Percentiles rank a stretch among this genome's conserved stretches.
Conservation (phyloP, 2,113 vertebrate species). For the Kryptolebias marmoratus region DNA sequence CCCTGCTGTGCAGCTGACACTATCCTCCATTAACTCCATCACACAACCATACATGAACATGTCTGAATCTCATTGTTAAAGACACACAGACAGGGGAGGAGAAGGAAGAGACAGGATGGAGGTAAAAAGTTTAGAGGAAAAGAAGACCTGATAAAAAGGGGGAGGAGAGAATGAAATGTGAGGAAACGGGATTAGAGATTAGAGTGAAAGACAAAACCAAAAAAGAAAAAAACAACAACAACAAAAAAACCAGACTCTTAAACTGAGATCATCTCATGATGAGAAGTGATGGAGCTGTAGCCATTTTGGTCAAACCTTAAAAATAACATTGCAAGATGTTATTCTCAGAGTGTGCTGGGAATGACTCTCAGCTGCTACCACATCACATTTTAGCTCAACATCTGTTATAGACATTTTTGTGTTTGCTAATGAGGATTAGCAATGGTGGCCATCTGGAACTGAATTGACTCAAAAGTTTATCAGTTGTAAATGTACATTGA, state of each 20-base stretch:
- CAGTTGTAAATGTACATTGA: too few species aligned
- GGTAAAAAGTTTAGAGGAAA: not conserved
- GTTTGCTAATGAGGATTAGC: too few species aligned
- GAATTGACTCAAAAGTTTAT: too few species aligned
- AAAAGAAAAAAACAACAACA: not conserved
- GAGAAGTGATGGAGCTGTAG: too few species aligned
- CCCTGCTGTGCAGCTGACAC: conserved; percentile 55
- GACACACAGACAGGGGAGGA: conserved; percentile 10
- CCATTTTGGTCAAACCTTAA: too few species aligned
- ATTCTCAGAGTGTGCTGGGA: too few species aligned
- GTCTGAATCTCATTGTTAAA: conserved; percentile 25
- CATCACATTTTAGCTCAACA: too few species aligned
- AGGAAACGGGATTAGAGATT: not conserved
- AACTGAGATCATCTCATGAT: too few species aligned
- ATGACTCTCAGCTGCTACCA: too few species aligned
- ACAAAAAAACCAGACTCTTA: not conserved
- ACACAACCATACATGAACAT: conserved; percentile 16
- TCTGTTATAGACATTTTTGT: too few species aligned
- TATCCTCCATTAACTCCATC: conserved; percentile 65
- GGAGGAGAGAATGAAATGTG: not conserved
- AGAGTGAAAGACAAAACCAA: not conserved
- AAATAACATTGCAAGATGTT: too few species aligned
- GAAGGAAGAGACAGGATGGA: not conserved
- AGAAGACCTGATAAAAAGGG: not conserved
- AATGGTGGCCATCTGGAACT: too few species aligned